Base-by-base conservation (phyloP, 2,797 vertebrate genomes). In the Anguilla obscura region DNA sequence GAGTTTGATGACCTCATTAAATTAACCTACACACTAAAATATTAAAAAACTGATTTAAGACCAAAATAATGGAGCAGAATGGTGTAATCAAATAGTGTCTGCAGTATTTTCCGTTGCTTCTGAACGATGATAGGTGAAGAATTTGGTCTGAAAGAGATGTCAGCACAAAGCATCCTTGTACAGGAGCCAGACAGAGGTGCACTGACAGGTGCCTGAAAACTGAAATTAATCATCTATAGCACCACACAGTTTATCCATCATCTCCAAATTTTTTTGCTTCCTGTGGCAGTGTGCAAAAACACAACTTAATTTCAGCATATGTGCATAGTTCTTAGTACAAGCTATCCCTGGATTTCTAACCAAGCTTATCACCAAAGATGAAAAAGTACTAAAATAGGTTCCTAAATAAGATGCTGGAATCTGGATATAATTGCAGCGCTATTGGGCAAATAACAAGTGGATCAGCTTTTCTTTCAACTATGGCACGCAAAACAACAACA, bases 41-140 rank as follows among this genome's bases (percentile, higher is more conserved):
- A 79, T 33, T 14, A 40, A 45, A 40, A 40, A 40, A 45, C 40
- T 45, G 16, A 79, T 79, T 40, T 79, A 16, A 21, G 74, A 79
- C 33, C 71, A 16, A 16, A 36, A 45, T 79, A 79, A 40, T 79
- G 33, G 5, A 36, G 5, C 30, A 79, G 33, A 18, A 79, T 18
- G 45, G 3, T 21, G 36, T 2, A 74, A 14, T 74, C 14, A 40
- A 36, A 79, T 79, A 36, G 14, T 33, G 71, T 16, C 33, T 36
- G 71, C 30, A 36, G 71, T 69, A 52, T 84, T 85, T 87, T 71
- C 60, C 84, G 79, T 58, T 30, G 45, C 71, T 87, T 71, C 24
- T 87, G 27, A 87, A 85, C 69, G 36, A 87, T n/a, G 50, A 52
- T 7, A 84, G 24, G 85, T 7, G 9, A 27, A 36, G 18, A 52